phyloP scores from a whole-genome alignment of 2,888 invertebrate genomes.

The Brachylomia viminalis region DNA sequence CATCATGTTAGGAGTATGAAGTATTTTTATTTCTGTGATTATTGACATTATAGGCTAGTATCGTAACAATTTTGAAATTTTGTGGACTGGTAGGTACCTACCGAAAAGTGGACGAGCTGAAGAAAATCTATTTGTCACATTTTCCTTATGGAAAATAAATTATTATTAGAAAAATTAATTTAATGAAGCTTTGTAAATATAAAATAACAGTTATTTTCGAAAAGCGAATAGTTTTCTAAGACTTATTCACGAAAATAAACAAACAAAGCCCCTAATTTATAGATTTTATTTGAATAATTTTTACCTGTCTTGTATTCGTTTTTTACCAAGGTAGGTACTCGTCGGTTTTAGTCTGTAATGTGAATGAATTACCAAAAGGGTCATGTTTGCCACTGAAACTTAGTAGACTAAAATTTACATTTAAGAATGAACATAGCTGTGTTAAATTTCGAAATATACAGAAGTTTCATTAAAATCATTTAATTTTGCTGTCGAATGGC shows the following conservation, averaged over 20 bases:
- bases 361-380: background rate
- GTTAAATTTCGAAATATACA: background rate
- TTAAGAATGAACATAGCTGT: background rate
- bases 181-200: too few relatives aligned
- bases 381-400: background rate
- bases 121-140: too few relatives aligned
- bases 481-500: background rate
- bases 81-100: too few relatives aligned
- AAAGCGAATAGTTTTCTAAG: too few relatives aligned
- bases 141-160: too few relatives aligned
- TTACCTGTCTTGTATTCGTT: background rate
- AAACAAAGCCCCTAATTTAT: background rate
- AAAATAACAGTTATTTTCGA: too few relatives aligned
- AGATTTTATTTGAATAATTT: background rate
- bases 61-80: too few relatives aligned
- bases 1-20: too few relatives aligned
- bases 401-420: background rate
- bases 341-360: background rate
- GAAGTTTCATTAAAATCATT: background rate
- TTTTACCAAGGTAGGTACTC: background rate
- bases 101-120: too few relatives aligned
- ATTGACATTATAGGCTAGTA: too few relatives aligned
- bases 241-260: background rate
- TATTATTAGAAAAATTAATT: too few relatives aligned
- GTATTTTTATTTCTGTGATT: too few relatives aligned